Percentiles rank a stretch among this genome's conserved stretches.
phyloP scores from a whole-genome alignment of 2,888 invertebrate genomes.

The Eristalis pertinax region DNA sequence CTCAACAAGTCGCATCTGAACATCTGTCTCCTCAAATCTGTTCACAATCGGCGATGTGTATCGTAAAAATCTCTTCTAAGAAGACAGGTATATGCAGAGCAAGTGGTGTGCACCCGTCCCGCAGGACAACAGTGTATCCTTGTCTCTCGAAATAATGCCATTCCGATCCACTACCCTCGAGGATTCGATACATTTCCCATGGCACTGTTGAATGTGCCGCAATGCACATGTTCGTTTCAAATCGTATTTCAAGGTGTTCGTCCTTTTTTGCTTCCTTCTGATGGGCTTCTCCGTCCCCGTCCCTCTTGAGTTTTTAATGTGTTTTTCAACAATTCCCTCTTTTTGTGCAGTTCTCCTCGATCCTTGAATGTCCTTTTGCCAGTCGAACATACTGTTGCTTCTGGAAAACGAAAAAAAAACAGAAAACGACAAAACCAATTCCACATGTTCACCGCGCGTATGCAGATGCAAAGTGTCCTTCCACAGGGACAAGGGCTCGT shows the following conservation, averaged over 20 bases:
- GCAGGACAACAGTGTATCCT: constrained; percentile 28
- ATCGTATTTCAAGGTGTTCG: not conserved
- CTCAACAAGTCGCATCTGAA: constrained; percentile 34
- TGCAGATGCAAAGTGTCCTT: constrained; percentile 1
- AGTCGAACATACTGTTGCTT: constrained; percentile 62
- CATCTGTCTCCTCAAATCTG: constrained; percentile 63
- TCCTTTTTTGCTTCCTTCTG: not conserved
- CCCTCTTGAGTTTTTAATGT: constrained; percentile 31
- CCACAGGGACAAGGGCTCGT: not conserved
- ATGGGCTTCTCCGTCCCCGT: not conserved
- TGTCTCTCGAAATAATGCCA: constrained; percentile 21
- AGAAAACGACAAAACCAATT: constrained; percentile 20
- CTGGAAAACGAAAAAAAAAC: constrained; percentile 18
- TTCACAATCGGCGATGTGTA: constrained; percentile 40
- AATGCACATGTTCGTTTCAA: not conserved
- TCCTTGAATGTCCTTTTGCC: constrained; percentile 60
- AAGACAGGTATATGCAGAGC: constrained; percentile 51
- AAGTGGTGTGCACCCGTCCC: constrained; percentile 55
- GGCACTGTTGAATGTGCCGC: constrained; percentile 34
- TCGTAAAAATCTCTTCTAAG: constrained; percentile 47
- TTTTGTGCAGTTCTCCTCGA: constrained; percentile 3
- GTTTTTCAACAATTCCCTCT: constrained; percentile 35
- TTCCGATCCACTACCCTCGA: constrained; percentile 1
- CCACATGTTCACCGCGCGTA: constrained; percentile 53
- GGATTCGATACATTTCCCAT: constrained; percentile 56